Evolutionary conservation across 2,888 invertebrate species (phyloP).

Genomic region (Nowickia ferox): DNA sequence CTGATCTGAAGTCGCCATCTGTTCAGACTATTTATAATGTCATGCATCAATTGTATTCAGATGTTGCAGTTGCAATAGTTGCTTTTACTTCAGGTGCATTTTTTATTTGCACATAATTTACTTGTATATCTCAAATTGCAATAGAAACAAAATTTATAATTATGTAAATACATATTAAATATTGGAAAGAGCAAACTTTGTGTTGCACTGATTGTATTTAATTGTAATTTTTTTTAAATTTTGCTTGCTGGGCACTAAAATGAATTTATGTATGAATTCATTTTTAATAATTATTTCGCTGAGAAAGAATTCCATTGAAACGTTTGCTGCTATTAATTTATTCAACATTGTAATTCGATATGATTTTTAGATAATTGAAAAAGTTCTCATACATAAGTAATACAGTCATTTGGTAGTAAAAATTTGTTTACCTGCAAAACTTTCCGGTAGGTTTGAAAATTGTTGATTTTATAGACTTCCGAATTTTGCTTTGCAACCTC

Average conservation of each 20-base stretch:
- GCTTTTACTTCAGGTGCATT: conserved; percentile 31
- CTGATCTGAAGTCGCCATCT: conserved; percentile 13
- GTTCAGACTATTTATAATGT: conserved; percentile 49
- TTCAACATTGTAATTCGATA: background rate
- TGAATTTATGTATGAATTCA: too few species aligned
- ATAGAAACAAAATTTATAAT: background rate
- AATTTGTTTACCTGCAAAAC: too few species aligned
- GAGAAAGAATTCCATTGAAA: conserved; percentile 50
- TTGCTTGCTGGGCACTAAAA: conserved; percentile 20
- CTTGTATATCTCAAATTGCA: background rate
- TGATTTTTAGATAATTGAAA: conserved; percentile 1
- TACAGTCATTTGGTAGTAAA: background rate
- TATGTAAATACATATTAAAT: background rate
- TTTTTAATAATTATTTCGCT: background rate
- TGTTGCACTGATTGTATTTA: background rate
- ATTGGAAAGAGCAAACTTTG: conserved; percentile 20
- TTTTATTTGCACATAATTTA: conserved; percentile 46
- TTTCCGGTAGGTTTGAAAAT: too few species aligned
- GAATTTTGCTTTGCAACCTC: too few species aligned
- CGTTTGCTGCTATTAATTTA: conserved; percentile 15
- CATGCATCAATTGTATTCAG: background rate
- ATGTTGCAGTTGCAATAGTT: background rate
- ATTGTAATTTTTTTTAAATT: conserved; percentile 15
- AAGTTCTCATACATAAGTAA: background rate
- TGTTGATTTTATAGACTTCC: too few species aligned